A percentile compares a stretch with the other conserved stretches of the same genome.
These are phyloP conservation scores for Pterostichus madidus DNA, from an alignment of 2,888 invertebrate species.

Conservation along the genomic window DNA sequence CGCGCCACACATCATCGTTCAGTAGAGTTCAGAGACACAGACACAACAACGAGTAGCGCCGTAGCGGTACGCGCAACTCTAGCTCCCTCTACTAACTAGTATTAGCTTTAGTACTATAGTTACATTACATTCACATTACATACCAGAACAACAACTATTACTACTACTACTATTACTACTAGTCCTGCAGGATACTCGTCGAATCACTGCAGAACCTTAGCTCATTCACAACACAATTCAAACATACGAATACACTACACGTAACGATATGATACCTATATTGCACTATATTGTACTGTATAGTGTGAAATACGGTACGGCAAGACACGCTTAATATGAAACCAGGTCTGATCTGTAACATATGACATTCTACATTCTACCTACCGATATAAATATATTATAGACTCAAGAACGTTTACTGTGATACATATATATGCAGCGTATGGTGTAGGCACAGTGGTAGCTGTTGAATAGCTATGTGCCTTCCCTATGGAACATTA, in stretches of 20 bases:
- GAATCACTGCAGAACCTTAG: conserved; percentile 61
- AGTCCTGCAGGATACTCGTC: conserved; percentile 29
- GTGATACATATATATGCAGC: conserved; percentile 77
- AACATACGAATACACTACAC: not conserved
- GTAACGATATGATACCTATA: not conserved
- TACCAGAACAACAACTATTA: not conserved
- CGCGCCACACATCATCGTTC: conserved; percentile 97
- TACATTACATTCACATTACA: conserved; percentile 22
- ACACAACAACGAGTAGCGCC: conserved; percentile 17
- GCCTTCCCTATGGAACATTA: conserved; percentile 76
- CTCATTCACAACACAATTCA: conserved; percentile 50
- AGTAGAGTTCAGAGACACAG: conserved; percentile 78
- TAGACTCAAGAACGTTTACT: conserved; percentile 75
- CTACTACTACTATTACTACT: conserved; percentile 1
- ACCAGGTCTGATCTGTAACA: not conserved
- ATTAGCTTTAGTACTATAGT: conserved; percentile 57
- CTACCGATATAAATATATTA: conserved; percentile 57
- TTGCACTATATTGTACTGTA: conserved; percentile 46
- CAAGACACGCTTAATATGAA: not conserved
- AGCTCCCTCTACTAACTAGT: conserved; percentile 40
- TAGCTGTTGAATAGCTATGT: conserved; percentile 72
- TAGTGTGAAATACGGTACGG: conserved; percentile 18
- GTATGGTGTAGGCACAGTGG: conserved; percentile 75
- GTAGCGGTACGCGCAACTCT: conserved; percentile 35
- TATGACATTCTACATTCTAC: conserved; percentile 42